Evolutionary conservation across 2,113 vertebrate species (phyloP).

Genomic region (Lycocorax pyrrhopterus): DNA sequence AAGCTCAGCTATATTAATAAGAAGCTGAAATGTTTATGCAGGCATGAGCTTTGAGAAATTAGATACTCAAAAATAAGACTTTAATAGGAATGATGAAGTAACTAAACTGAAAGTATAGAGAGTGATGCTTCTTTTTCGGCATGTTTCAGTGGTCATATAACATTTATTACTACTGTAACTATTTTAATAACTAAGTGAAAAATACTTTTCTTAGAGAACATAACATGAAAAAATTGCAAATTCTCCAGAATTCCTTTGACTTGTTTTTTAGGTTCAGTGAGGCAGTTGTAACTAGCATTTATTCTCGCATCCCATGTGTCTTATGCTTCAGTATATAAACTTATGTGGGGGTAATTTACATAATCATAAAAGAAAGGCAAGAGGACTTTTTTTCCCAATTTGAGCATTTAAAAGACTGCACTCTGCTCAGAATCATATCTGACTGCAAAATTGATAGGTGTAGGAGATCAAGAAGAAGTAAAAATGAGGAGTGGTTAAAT

Average conservation of each 20-base stretch:
- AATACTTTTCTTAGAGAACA: background rate
- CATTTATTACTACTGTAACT: background rate
- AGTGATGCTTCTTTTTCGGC: background rate
- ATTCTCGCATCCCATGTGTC: background rate
- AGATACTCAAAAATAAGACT: constrained; percentile 16
- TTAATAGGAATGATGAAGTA: background rate
- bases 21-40: constrained; percentile 55
- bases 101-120: background rate
- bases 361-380: background rate
- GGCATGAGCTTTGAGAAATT: constrained; percentile 46
- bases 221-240: background rate
- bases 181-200: background rate
- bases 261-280: background rate
- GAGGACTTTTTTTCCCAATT: background rate
- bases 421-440: background rate
- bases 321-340: background rate
- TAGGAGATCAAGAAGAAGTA: background rate
- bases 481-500: background rate
- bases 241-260: background rate
- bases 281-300: background rate
- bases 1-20: constrained; percentile 32
- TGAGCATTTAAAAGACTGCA: background rate
- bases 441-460: background rate
- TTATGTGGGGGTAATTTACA: background rate
- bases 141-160: background rate